Evolutionary conservation across 2,797 vertebrate species (phyloP).

Genomic region (Parauchenoglanis ngamensis): DNA sequence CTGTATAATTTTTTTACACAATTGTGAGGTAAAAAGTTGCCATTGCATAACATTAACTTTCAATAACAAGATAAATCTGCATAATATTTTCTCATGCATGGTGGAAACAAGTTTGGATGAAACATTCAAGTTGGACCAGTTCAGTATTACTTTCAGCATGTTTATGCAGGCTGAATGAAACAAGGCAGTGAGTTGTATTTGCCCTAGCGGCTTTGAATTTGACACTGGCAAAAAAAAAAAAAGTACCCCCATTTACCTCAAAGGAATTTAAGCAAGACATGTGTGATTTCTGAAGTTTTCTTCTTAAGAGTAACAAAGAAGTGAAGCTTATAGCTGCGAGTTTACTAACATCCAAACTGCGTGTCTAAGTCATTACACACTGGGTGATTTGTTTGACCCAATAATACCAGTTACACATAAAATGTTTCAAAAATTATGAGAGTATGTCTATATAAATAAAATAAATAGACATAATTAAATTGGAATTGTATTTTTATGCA

Average conservation of each 20-base stretch:
- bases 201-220: neutral
- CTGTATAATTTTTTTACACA: neutral
- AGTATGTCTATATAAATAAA: too few species aligned
- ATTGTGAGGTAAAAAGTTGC: neutral
- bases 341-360: neutral
- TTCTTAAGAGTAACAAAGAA: neutral
- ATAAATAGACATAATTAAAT: too few species aligned
- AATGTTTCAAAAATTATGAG: neutral
- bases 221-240: neutral
- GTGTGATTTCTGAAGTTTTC: neutral
- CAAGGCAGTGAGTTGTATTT: neutral
- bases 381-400: neutral
- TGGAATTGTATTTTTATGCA: neutral
- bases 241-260: neutral
- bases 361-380: neutral
- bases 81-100: neutral
- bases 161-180: neutral
- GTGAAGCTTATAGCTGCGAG: neutral
- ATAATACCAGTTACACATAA: neutral
- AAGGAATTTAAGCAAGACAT: neutral
- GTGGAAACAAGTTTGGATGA: neutral
- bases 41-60: neutral
- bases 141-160: neutral
- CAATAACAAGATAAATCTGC: neutral
- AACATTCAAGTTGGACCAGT: neutral